A percentile compares a stretch with the other conserved stretches of the same genome.
Conservation (phyloP, 2,888 invertebrate genomes). For the Brachyopa scutellaris region DNA sequence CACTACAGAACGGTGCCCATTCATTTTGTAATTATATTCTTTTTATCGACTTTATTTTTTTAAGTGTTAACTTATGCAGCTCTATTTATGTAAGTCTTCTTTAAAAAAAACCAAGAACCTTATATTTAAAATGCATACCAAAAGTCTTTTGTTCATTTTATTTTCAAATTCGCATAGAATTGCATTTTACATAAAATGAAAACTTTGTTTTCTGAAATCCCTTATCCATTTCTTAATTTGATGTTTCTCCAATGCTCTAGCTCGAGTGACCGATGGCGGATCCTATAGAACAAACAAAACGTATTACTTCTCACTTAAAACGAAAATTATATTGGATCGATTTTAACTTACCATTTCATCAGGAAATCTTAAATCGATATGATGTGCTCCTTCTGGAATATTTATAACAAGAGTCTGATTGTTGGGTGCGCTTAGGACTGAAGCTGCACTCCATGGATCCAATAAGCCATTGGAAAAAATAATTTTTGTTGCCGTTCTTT, state of each 20-base stretch:
- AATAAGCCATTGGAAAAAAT: slow-evolving; percentile 85
- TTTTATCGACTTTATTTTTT: too few relatives aligned
- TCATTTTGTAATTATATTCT: too few relatives aligned
- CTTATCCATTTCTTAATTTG: slow-evolving; percentile 42
- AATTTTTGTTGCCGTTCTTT: slow-evolving; percentile 36
- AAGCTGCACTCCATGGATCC: slow-evolving; percentile 93
- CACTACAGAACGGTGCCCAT: too few relatives aligned
- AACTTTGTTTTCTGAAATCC: slow-evolving; percentile 9
- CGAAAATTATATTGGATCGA: background rate
- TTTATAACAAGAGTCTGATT: slow-evolving; percentile 86
- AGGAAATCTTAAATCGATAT: slow-evolving; percentile 87
- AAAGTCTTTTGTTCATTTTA: too few relatives aligned
- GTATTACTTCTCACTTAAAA: background rate
- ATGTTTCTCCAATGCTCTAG: slow-evolving; percentile 31
- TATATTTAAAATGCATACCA: too few relatives aligned
- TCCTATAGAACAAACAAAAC: slow-evolving; percentile 12
- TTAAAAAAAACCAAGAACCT: too few relatives aligned
- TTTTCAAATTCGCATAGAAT: too few relatives aligned
- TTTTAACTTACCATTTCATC: slow-evolving; percentile 18
- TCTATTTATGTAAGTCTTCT: too few relatives aligned
- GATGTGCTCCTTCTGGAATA: slow-evolving; percentile 91
- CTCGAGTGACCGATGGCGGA: slow-evolving; percentile 31
- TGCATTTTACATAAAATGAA: slow-evolving; percentile 27
- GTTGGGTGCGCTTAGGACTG: slow-evolving; percentile 87
- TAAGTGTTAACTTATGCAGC: too few relatives aligned